A percentile compares a stretch with the other conserved stretches of the same genome.
Conservation (phyloP, 2,797 vertebrate species). For the Sebastes oblongus region DNA sequence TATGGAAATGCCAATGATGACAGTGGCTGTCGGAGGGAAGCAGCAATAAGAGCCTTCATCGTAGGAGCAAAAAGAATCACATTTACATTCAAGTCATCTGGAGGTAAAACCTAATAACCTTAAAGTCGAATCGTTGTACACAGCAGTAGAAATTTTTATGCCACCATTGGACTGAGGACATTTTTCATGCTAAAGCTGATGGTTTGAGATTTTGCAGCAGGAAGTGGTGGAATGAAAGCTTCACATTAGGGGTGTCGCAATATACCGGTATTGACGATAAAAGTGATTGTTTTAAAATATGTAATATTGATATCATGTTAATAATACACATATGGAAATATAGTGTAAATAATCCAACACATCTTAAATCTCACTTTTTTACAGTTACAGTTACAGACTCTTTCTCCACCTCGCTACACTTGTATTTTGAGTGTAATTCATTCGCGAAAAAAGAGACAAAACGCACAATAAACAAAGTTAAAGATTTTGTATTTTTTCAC, state of each 20-base stretch:
- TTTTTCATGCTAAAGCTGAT: neutral
- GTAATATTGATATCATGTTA: no score
- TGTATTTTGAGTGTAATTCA: no score
- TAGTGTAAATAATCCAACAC: no score
- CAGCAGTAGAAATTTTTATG: neutral
- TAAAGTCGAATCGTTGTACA: neutral
- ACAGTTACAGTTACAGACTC: no score
- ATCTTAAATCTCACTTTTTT: no score
- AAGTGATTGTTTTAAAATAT: no score
- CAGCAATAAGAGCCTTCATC: constrained; percentile 12
- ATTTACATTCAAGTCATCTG: constrained; percentile 17
- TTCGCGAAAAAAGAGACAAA: no score
- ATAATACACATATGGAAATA: no score
- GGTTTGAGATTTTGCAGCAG: neutral
- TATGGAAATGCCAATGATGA: constrained; percentile 15
- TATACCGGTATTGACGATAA: no score
- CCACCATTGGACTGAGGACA: neutral
- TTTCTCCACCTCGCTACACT: no score
- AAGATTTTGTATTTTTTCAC: no score
- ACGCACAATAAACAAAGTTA: no score
- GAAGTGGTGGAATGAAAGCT: neutral
- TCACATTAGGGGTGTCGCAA: neutral
- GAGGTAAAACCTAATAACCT: constrained; percentile 1
- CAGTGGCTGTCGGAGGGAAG: constrained; percentile 8
- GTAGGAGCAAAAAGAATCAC: neutral